A percentile compares a stretch with the other conserved stretches of the same genome.
Conservation (phyloP, 2,797 vertebrate species). For the Dallia pectoralis region DNA sequence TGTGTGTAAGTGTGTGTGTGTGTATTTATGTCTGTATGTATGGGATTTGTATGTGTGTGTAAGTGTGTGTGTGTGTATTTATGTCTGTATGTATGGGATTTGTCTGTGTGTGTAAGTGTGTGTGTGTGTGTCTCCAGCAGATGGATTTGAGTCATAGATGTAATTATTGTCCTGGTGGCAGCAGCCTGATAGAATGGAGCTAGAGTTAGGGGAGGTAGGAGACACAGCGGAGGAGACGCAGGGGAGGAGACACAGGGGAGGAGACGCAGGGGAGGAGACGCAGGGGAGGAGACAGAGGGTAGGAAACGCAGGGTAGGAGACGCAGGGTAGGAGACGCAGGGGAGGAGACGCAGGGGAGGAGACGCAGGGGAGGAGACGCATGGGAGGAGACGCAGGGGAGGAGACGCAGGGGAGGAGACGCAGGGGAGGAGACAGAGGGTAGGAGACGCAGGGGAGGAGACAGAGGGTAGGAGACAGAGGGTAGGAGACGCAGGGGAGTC, state of each 20-base stretch:
- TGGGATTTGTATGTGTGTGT: neutral
- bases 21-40: neutral
- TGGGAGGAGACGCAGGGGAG: no score
- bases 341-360: neutral
- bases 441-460: no score
- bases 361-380: no score
- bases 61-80: no score
- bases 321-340: neutral
- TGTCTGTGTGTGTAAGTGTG: constrained; percentile 18
- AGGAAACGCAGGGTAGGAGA: neutral
- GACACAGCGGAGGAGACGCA: neutral
- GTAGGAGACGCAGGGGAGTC: no score
- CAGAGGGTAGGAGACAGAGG: no score
- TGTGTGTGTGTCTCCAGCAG: constrained; percentile 36
- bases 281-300: neutral
- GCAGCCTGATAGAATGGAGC: neutral
- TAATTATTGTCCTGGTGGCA: neutral
- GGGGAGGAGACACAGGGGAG: neutral
- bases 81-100: no score
- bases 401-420: no score
- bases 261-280: neutral
- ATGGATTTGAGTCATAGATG: neutral
- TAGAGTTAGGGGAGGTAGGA: neutral
- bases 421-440: no score
- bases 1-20: constrained; percentile 12